Percentiles rank a stretch among this genome's conserved stretches.
phyloP scores from a whole-genome alignment of 2,797 vertebrate species.

The Neosilurus hyrtlii region DNA sequence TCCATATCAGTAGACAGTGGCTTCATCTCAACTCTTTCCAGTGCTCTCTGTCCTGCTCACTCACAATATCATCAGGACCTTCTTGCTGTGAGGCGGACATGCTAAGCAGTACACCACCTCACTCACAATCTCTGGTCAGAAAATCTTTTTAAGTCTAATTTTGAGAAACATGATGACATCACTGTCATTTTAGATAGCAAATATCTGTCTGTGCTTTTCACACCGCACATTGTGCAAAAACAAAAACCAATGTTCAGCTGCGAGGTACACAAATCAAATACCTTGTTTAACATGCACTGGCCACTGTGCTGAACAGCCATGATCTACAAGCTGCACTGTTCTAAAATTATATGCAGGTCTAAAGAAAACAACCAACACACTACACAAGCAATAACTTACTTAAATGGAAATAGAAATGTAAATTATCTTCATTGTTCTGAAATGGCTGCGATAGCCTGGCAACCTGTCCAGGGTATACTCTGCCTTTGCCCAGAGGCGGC shows the following conservation, averaged over 20 bases:
- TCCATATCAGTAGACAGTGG: constrained; percentile 10
- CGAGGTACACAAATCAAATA: background rate
- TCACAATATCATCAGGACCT: background rate
- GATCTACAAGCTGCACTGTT: background rate
- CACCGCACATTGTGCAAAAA: constrained; percentile 1
- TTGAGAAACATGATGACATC: background rate
- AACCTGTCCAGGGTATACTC: no score
- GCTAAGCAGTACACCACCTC: no score
- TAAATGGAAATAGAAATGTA: background rate
- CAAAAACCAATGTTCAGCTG: background rate
- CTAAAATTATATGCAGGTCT: background rate
- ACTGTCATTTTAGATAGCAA: constrained; percentile 2
- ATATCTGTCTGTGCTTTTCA: constrained; percentile 16
- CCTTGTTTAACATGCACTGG: background rate
- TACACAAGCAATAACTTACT: background rate
- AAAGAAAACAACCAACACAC: background rate
- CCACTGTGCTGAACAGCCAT: background rate
- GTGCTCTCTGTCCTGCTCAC: background rate
- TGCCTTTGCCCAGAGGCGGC: no score
- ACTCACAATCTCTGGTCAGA: background rate
- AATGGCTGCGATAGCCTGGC: background rate
- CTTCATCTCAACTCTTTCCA: background rate
- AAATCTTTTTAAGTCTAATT: background rate
- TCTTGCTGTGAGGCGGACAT: no score
- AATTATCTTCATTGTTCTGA: no score